Evolutionary conservation across 2,888 invertebrate genomes (phyloP), one percentile per base, ranked within the genome.

Genomic region (Cremastinae sp.): DNA sequence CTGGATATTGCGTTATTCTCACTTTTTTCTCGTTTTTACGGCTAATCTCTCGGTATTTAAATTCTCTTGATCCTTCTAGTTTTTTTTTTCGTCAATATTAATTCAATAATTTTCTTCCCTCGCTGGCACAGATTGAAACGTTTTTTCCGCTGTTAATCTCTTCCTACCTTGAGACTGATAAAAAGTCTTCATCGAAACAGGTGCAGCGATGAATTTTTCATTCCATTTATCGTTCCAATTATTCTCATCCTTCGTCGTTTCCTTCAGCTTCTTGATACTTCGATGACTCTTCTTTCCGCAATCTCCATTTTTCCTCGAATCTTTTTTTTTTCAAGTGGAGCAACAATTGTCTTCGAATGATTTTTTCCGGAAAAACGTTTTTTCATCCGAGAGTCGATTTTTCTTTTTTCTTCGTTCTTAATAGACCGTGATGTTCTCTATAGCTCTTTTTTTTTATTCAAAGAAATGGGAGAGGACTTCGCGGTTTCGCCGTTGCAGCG

Each of bases 401-500:
- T 59, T 45, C 4, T 35, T 8, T 35, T 43, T 43, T 22, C 7
- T 51, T 16, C 10, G 1, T 2, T 0, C 20, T 37, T 12, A 22
- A n/a, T n/a, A n/a, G n/a, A n/a, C n/a, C n/a, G n/a, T n/a, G n/a
- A n/a, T n/a, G n/a, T n/a, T 41, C 12, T 41, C 12, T 12, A 28
- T 14, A 16, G 22, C 7, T 53, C 8, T 45, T 41, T 69, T 69
- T 69, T 35, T 66, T 55, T 39, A 5, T 18, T 14, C 16, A 18
- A 22, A 18, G 37, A 39, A 47, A 55, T 49, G 49, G n/a, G 12
- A 35, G 14, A 41, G 28, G 18, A 47, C 56, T 58, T 37, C 28
- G 47, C 41, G 20, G 56, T 68, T 53, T 55, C 14, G 16, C 74
- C 8, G 12, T 51, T 70, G 45, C 64, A 14, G 45, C 61, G 55